Evolutionary conservation across 2,113 vertebrate genomes (phyloP).

Genomic region (Ictidomys tridecemlineatus): DNA sequence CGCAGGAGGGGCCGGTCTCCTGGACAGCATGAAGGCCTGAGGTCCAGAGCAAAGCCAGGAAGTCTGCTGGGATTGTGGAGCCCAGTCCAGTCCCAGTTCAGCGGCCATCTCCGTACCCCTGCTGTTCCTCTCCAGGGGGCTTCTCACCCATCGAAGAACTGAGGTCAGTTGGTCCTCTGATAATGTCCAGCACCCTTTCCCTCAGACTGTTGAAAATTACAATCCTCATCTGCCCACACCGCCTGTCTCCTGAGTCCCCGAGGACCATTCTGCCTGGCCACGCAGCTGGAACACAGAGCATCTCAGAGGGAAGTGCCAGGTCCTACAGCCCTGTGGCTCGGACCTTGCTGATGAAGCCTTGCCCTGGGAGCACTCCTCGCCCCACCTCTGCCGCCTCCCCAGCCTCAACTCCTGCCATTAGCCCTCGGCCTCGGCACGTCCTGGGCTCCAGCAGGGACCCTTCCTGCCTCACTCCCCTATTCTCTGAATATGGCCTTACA

Average conservation of each 20-base stretch:
- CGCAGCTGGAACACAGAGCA: background rate
- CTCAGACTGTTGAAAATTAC: background rate
- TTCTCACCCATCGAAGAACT: background rate
- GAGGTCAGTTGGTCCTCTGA: background rate
- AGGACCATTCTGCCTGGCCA: background rate
- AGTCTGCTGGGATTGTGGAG: background rate
- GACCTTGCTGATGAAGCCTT: background rate
- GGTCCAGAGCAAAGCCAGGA: background rate
- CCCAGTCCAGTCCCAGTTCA: fast-evolving
- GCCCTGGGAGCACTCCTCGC: fast-evolving
- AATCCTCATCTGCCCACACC: background rate
- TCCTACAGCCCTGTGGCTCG: background rate
- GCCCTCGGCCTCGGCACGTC: background rate
- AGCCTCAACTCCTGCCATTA: background rate
- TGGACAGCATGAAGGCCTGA: background rate
- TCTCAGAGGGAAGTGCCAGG: background rate
- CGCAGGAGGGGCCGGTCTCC: background rate
- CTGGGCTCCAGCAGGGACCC: background rate
- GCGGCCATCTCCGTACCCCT: background rate
- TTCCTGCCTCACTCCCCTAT: background rate
- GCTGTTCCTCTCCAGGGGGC: background rate
- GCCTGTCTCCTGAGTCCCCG: background rate
- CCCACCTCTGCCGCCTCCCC: fast-evolving
- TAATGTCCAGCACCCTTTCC: background rate
- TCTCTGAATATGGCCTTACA: background rate